These are phyloP conservation scores for Noctua pronuba DNA, from an alignment of 2,888 invertebrate genomes.

Conservation along the genomic window DNA sequence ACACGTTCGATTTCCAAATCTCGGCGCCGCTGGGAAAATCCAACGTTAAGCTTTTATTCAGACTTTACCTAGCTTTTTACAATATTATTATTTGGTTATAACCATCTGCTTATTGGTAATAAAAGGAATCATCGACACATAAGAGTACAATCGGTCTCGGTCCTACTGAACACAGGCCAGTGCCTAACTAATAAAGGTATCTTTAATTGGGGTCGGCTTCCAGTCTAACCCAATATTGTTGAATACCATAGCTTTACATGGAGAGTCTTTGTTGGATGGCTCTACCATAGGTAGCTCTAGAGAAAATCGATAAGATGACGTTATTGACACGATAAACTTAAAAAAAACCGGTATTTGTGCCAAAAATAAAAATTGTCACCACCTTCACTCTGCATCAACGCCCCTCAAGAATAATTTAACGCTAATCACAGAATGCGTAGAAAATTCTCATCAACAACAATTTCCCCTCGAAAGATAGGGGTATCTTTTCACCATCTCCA, in stretches of 20 bases:
- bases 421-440: not conserved
- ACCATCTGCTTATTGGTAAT: not conserved
- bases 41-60: not conserved
- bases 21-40: not conserved
- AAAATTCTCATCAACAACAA: constrained; percentile 15
- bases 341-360: no score
- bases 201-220: no score
- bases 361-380: not conserved
- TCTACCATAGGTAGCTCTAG: not conserved
- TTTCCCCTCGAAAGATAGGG: not conserved
- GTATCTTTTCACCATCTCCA: constrained; percentile 5
- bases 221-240: no score
- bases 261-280: no score
- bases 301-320: not conserved
- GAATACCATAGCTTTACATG: no score
- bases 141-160: no score
- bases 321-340: no score
- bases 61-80: no score
- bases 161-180: no score
- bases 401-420: not conserved
- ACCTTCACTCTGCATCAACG: not conserved
- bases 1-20: not conserved
- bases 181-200: no score
- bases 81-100: no score
- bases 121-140: no score